Evolutionary conservation across 2,888 invertebrate species (phyloP).

Genomic region (Apotomis turbidana): DNA sequence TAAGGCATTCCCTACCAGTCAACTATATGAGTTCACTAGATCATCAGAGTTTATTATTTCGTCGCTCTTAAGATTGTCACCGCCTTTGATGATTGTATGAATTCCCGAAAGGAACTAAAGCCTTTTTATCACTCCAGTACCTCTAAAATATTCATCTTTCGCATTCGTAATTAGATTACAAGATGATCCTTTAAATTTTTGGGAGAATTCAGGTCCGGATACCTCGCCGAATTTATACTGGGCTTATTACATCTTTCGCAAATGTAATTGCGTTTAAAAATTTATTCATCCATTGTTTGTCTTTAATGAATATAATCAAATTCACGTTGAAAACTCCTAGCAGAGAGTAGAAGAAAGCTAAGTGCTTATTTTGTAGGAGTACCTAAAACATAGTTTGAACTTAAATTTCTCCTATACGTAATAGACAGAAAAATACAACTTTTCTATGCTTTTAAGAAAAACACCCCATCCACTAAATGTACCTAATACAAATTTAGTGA

Average conservation of each 20-base stretch:
- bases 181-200: conserved; percentile 5
- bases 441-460: no score
- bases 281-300: neutral
- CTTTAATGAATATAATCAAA: neutral
- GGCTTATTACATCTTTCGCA: conserved; percentile 7
- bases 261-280: neutral
- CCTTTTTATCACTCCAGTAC: neutral
- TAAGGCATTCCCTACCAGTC: no score
- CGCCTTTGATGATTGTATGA: no score
- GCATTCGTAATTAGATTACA: conserved; percentile 15
- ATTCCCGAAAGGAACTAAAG: neutral
- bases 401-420: no score
- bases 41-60: no score
- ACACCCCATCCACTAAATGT: no score
- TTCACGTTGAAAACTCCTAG: neutral
- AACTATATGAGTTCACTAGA: no score
- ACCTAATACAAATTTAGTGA: no score
- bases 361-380: no score
- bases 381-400: no score
- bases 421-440: no score
- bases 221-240: neutral
- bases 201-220: conserved; percentile 1
- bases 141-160: neutral
- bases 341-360: neutral
- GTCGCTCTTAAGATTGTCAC: no score